phyloP scores from a whole-genome alignment of 2,888 invertebrate species.

The Lydus trimaculatus region DNA sequence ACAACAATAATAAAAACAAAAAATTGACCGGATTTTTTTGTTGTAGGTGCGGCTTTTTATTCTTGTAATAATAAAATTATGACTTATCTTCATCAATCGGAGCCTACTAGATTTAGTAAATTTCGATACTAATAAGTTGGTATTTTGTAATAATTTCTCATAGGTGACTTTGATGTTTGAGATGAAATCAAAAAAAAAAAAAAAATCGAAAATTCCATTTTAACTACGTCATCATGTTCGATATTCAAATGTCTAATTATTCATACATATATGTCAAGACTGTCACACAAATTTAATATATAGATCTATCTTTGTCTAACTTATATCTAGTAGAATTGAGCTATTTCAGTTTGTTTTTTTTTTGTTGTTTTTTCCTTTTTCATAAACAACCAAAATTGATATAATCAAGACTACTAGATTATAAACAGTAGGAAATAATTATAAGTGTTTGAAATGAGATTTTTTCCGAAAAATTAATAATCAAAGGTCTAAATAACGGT shows the following conservation, averaged over 20 bases:
- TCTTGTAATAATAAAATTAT: background rate
- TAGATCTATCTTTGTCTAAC: constrained; percentile 36
- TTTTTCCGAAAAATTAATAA: background rate
- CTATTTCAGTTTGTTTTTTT: constrained; percentile 27
- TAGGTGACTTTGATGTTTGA: constrained; percentile 31
- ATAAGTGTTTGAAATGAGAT: background rate
- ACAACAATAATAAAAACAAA: constrained; percentile 18
- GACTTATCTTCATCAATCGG: background rate
- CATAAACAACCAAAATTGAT: constrained; percentile 38
- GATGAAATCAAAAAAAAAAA: background rate
- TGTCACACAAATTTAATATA: constrained; percentile 26
- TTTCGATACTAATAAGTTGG: background rate
- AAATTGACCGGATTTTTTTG: constrained; percentile 10
- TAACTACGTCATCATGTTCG: constrained; percentile 48
- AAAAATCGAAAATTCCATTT: constrained; percentile 42
- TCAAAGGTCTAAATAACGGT: background rate
- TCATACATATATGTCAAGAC: constrained; percentile 46
- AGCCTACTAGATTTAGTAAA: constrained; percentile 1
- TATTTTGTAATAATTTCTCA: constrained; percentile 17
- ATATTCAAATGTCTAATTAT: constrained; percentile 54
- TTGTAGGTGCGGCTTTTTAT: constrained; percentile 10
- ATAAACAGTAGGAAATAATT: background rate
- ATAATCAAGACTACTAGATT: constrained; percentile 41
- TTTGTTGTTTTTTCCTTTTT: background rate
- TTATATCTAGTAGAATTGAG: background rate